Conservation (phyloP, 2,888 invertebrate genomes). For the Aromia moschata region DNA sequence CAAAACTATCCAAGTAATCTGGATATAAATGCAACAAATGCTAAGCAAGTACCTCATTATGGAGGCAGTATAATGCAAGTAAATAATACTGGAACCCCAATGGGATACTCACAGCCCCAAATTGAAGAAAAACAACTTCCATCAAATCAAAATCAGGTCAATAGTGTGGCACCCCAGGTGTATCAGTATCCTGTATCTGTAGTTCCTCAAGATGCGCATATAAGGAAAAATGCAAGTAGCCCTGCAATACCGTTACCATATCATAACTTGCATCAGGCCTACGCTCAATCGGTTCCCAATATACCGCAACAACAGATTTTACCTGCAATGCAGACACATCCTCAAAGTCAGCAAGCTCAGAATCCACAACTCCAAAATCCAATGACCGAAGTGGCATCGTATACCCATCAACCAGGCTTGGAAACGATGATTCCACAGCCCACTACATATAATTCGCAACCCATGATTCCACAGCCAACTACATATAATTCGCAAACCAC, state of each 20-base stretch:
- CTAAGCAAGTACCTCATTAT: too few species aligned
- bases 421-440: too few species aligned
- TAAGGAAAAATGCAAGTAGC: neutral
- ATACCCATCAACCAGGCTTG: too few species aligned
- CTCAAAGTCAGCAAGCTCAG: neutral
- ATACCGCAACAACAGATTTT: slow-evolving; percentile 3
- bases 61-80: too few species aligned
- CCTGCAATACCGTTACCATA: neutral
- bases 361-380: too few species aligned
- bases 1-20: neutral
- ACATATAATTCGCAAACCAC: neutral
- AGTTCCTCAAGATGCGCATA: neutral
- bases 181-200: neutral
- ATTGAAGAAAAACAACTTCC: too few species aligned
- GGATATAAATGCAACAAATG: neutral
- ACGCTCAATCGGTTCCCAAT: neutral
- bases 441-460: too few species aligned
- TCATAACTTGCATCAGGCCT: too few species aligned
- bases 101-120: too few species aligned
- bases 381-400: too few species aligned
- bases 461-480: neutral
- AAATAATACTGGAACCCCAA: too few species aligned
- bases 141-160: neutral
- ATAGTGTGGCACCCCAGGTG: neutral
- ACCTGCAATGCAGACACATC: neutral